Evolutionary conservation across 2,797 vertebrate genomes (phyloP).

Genomic region (Hirundo rustica): DNA sequence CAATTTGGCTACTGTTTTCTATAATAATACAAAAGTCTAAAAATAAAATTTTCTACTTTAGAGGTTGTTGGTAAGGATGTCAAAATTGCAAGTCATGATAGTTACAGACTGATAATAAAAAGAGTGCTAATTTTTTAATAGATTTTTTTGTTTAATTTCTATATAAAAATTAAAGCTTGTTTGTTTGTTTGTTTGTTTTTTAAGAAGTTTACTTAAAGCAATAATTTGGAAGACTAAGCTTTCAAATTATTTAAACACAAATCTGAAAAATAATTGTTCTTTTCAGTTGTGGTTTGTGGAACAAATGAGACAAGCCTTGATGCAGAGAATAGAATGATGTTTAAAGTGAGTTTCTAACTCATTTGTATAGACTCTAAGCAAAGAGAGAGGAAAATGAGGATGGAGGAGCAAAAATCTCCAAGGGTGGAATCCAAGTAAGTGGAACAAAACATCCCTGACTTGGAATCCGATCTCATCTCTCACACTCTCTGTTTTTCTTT

Average conservation of each 20-base stretch:
- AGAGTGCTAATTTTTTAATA: background rate
- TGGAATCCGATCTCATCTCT: fast-evolving
- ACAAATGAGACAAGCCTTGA: background rate
- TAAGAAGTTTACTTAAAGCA: background rate
- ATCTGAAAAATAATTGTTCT: background rate
- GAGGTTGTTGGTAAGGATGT: background rate
- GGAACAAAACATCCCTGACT: background rate
- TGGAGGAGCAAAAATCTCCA: background rate
- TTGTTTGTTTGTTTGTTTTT: background rate
- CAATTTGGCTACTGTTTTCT: background rate
- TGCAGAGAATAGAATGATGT: background rate
- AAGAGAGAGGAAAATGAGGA: background rate
- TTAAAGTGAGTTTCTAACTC: background rate
- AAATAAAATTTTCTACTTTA: background rate
- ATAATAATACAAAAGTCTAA: background rate
- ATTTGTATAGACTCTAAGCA: background rate
- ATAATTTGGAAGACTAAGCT: background rate
- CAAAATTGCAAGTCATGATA: background rate
- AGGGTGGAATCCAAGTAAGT: background rate
- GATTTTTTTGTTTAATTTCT: background rate
- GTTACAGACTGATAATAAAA: background rate
- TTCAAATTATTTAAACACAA: background rate
- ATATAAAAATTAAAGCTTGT: too few relatives aligned
- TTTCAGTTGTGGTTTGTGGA: background rate
- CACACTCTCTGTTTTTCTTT: background rate